These are phyloP conservation scores for Brienomyrus brachyistius DNA, from an alignment of 2,113 vertebrate species.

Conservation along the genomic window DNA sequence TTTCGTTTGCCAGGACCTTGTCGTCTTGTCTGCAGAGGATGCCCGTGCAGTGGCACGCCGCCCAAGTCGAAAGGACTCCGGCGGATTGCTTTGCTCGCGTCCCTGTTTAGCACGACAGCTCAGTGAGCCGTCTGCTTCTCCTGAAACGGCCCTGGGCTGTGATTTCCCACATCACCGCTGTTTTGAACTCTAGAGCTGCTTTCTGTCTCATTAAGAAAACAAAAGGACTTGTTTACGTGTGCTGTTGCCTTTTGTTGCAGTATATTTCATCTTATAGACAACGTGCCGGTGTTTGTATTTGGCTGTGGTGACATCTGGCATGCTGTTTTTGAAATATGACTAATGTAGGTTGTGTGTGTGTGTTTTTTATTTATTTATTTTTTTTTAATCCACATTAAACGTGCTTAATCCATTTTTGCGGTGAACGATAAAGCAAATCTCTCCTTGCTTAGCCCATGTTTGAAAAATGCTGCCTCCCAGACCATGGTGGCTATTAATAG, in stretches of 20 bases:
- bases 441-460: not conserved
- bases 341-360: not conserved
- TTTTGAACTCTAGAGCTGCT: not conserved
- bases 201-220: conserved; percentile 1
- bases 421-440: not conserved
- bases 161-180: not conserved
- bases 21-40: not conserved
- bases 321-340: not conserved
- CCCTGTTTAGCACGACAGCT: not conserved
- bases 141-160: not conserved
- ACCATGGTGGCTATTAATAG: conserved; percentile 20
- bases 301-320: not conserved
- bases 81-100: not conserved
- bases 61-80: not conserved
- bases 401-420: not conserved
- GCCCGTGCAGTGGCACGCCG: not conserved
- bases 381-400: not conserved
- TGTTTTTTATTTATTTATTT: not conserved
- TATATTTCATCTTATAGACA: not conserved
- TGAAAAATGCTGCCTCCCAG: not conserved
- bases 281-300: not conserved
- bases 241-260: not conserved
- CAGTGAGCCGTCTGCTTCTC: not conserved
- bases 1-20: not conserved
- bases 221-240: not conserved